Base-by-base conservation (phyloP, 2,113 vertebrate genomes). In the Clarias gariepinus region DNA sequence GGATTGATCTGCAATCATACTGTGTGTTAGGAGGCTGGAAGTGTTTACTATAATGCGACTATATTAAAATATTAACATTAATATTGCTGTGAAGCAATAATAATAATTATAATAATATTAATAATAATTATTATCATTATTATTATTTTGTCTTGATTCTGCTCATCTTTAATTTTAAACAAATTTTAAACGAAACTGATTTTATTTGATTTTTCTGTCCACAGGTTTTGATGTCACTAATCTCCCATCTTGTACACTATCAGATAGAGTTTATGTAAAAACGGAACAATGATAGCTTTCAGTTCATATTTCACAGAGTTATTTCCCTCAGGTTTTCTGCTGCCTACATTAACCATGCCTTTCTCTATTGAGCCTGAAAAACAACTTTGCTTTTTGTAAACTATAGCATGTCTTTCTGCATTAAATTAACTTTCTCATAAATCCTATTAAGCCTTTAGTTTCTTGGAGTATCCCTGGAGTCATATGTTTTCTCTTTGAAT, bases 261-360 rank as follows among this genome's bases (percentile, higher is more conserved):
- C 85, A 83, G 30, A 91, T 79, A 79, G 79, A 23, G 21, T 89
- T 89, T 90, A 90, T 28, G n/a, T 77, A 61, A 58, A 47, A 82
- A 77, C 23, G 64, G 64, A 80, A 74, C 36, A 57, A 87, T 60
- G 41, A 78, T 11, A 52, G 81, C 64, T 73, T 89, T 83, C 76
- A 73, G 85, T 87, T 85, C 64, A 82, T 85, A 80, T 90, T 87
- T 85, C 83, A 82, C 60, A 11, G 0, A 11, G 11, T 87, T 85
- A 79, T 88, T 87, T 84, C 79, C 89, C 88, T 58, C 66, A 71
- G 85, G 85, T 76, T 63, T 79, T 60, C 18, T 16, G 61, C 76
- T 82, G 66, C 73, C 79, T 79, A 30, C 79, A 58, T 86, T 81
- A 86, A 74, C 53, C 78, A 47, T 82, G 52, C 28, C 79, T 71